Base-by-base conservation (phyloP, 1,140 invertebrate species). In the Drosophila arizonae region DNA sequence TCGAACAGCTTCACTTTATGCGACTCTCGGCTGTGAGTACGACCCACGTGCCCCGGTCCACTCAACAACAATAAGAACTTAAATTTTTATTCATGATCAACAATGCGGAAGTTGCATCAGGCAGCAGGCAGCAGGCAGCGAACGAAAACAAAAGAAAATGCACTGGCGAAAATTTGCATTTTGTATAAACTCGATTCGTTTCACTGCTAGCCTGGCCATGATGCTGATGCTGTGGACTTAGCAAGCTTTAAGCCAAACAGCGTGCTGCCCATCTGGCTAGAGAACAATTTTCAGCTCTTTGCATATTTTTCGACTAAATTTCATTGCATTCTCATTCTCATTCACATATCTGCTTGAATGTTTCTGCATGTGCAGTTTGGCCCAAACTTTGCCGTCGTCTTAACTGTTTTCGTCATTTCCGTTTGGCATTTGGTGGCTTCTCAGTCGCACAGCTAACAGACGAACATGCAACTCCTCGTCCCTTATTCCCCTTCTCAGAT, bases 71-170 rank as follows among this genome's bases (percentile, higher is more conserved):
- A 88, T 82, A 87, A 84, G 76, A 88, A 88, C 67, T 84, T 88
- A 88, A 88, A 88, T 88, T 88, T 88, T 88, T 88, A 88, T 88
- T 88, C 84, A 88, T 88, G 84, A 86, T 77, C 84, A 88, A 84
- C 85, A 88, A 88, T 88, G 84, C 84, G 84, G 84, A 88, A 88
- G 84, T 88, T 88, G 79, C 84, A 80, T 58, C 63, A 56, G 21
- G 17, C 62, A 56, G 61, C 62, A 56, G 21, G 17, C 62, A 56
- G 61, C 62, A 56, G 13, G 10, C 62, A 56, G 56, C 62, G 56
- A 63, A 66, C 69, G 57, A 77, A 87, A 86, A 81, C 81, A 86
- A 87, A 81, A 86, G 74, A 87, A 87, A 86, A 88, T 79, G 72
- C 79, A 77, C 73, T 74, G 76, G 57, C 72, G 30, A 66, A 69